These are phyloP conservation scores for Tachina grossa DNA, from an alignment of 2,888 invertebrate genomes.

Conservation along the genomic window DNA sequence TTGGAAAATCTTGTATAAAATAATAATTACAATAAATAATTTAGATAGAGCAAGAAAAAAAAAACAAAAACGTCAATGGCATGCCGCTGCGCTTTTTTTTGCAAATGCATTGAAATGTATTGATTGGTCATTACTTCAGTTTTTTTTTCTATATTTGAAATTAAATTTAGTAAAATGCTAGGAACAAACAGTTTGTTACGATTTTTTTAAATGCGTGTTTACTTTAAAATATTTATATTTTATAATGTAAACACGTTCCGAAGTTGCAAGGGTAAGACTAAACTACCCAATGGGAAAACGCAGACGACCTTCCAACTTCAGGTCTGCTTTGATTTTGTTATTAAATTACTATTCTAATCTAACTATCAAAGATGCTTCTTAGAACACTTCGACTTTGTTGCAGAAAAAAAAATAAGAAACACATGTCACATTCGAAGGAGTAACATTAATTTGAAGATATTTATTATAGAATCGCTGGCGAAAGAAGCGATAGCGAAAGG, in stretches of 20 bases:
- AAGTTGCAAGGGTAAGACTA: conserved; percentile 12
- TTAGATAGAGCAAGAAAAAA: neutral
- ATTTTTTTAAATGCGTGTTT: conserved; percentile 5
- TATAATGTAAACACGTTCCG: neutral
- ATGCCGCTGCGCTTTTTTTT: conserved; percentile 56
- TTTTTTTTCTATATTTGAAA: neutral
- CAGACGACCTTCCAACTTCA: too few species aligned
- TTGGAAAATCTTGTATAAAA: conserved; percentile 14
- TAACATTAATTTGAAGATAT: too few species aligned
- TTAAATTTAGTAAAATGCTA: neutral
- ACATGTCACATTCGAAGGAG: too few species aligned
- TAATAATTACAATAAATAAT: conserved; percentile 51
- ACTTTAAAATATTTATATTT: too few species aligned
- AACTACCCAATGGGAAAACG: neutral
- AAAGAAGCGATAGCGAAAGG: too few species aligned
- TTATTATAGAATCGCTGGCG: too few species aligned
- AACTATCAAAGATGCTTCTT: too few species aligned
- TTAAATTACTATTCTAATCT: too few species aligned
- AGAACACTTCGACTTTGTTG: too few species aligned
- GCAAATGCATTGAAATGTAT: conserved; percentile 15
- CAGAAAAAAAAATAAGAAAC: too few species aligned
- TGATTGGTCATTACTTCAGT: conserved; percentile 20
- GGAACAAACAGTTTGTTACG: neutral
- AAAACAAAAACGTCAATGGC: conserved; percentile 45
- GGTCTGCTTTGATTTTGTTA: too few species aligned